These are phyloP conservation scores for fruit fly (Drosophila melanogaster) DNA, from an alignment of 1,140 invertebrate species.

Conservation along the genomic window DNA sequence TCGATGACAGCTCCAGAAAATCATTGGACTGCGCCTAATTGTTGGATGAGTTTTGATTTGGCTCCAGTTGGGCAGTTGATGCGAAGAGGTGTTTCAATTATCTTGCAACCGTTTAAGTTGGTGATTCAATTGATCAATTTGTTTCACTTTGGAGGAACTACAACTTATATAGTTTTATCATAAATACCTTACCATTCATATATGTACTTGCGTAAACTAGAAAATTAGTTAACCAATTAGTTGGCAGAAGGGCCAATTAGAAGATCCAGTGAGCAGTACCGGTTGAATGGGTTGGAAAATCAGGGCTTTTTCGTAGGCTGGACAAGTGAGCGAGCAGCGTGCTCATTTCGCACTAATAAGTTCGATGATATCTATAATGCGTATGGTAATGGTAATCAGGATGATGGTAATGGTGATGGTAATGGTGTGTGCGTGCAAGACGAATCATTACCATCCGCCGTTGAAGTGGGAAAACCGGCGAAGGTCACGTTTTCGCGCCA, in stretches of 20 bases:
- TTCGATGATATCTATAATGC: conserved; percentile 37
- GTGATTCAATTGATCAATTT: conserved; percentile 1
- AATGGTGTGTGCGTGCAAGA: conserved; percentile 29
- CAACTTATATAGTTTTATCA: too few species aligned
- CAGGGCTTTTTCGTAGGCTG: conserved; percentile 4
- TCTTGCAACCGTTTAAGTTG: background rate
- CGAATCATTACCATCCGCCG: conserved; percentile 63
- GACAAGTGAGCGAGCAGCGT: conserved; percentile 39
- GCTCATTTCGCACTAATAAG: conserved; percentile 75
- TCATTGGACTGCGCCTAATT: conserved; percentile 47
- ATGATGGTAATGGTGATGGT: background rate
- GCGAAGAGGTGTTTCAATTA: conserved; percentile 40
- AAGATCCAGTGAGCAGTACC: too few species aligned
- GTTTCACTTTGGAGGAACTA: background rate
- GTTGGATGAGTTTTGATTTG: conserved; percentile 55
- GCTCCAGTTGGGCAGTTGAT: background rate
- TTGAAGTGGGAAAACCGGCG: conserved; percentile 39
- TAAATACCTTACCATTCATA: too few species aligned
- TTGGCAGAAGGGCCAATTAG: too few species aligned
- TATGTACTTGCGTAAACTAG: too few species aligned
- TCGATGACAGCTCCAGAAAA: background rate
- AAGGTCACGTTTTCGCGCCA: conserved; percentile 80
- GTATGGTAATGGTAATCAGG: background rate
- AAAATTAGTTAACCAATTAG: too few species aligned
- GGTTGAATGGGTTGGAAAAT: conserved; percentile 5